Conservation (phyloP, 2,113 vertebrate species). For the Xenopus laevis region DNA sequence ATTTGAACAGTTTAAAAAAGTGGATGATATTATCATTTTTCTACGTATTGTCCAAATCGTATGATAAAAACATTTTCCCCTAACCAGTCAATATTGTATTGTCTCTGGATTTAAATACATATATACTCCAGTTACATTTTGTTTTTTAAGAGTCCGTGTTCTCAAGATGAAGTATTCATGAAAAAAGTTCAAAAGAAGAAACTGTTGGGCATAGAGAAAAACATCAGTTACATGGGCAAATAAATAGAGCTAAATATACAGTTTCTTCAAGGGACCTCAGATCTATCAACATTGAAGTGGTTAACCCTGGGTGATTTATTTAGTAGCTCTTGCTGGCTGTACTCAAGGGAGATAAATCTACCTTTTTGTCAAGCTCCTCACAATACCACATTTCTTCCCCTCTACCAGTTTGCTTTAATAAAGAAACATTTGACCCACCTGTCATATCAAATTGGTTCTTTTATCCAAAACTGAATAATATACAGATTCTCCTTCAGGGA, state of each 20-base stretch:
- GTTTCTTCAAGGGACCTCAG: conserved; percentile 18
- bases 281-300: conserved; percentile 56
- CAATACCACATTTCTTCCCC: conserved; percentile 63
- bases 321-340: conserved; percentile 62
- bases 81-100: too few species aligned
- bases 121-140: neutral
- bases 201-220: conserved; percentile 18
- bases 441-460: conserved; percentile 84
- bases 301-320: conserved; percentile 74
- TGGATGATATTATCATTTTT: too few species aligned
- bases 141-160: neutral
- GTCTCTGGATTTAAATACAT: too few species aligned
- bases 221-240: conserved; percentile 25
- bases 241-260: conserved; percentile 22
- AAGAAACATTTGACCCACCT: conserved; percentile 86
- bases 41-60: too few species aligned
- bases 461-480: conserved; percentile 85
- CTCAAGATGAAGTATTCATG: conserved; percentile 19
- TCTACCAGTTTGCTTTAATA: conserved; percentile 80
- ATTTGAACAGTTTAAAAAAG: too few species aligned
- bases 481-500: conserved; percentile 85
- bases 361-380: conserved; percentile 80
- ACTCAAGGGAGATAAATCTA: conserved; percentile 70
- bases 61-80: too few species aligned
- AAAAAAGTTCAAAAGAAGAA: conserved; percentile 30